phyloP scores from a whole-genome alignment of 2,888 invertebrate genomes.

The Colostygia pectinataria region DNA sequence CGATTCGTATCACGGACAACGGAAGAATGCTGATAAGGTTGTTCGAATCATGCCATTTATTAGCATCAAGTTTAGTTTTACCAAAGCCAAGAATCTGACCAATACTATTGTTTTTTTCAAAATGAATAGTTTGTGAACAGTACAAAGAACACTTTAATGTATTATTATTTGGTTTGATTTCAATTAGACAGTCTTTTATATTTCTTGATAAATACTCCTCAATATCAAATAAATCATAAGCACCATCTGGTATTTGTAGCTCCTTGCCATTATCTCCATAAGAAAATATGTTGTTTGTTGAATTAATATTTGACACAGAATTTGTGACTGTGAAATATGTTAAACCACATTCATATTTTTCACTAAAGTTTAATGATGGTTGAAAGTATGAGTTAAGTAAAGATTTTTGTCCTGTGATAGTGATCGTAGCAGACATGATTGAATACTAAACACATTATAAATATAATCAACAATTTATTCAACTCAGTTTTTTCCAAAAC shows the following conservation, averaged over 20 bases:
- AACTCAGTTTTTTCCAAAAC: slow-evolving; percentile 2
- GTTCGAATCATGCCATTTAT: slow-evolving; percentile 13
- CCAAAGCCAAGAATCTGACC: neutral
- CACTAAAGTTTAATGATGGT: neutral
- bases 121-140: neutral
- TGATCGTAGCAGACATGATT: neutral
- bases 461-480: neutral
- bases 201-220: neutral
- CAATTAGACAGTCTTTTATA: neutral
- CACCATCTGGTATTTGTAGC: neutral
- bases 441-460: neutral
- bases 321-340: neutral
- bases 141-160: neutral
- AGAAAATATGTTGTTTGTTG: neutral
- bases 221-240: slow-evolving; percentile 2
- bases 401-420: neutral
- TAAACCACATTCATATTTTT: slow-evolving; percentile 3
- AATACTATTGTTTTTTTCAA: no score
- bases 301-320: neutral
- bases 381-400: neutral
- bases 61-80: slow-evolving; percentile 1
- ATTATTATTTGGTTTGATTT: slow-evolving; percentile 1
- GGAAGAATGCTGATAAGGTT: slow-evolving; percentile 8
- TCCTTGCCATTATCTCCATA: neutral
- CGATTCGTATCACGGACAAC: slow-evolving; percentile 3